Evolutionary conservation across 1,140 invertebrate genomes (phyloP).

Genomic region (Kradibia gibbosae): DNA sequence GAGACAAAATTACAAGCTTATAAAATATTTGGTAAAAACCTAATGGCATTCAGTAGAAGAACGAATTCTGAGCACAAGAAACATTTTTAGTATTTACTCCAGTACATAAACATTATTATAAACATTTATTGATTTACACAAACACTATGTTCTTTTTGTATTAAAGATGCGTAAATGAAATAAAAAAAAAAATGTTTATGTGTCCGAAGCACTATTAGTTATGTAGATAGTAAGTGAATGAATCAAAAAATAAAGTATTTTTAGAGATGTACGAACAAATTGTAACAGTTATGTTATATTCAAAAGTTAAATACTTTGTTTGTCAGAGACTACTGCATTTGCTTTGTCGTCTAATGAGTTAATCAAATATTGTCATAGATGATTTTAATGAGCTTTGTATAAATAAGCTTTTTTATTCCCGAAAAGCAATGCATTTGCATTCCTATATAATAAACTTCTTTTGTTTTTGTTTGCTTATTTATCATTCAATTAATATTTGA

Average conservation of each 20-base stretch:
- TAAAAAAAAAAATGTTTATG: no score
- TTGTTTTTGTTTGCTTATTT: no score
- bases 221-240: no score
- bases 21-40: neutral
- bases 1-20: constrained; percentile 7
- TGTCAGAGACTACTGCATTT: neutral
- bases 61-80: neutral
- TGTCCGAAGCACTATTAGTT: no score
- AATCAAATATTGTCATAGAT: neutral
- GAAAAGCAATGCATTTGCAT: no score
- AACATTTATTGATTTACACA: neutral
- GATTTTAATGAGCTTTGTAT: neutral
- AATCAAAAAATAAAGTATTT: no score
- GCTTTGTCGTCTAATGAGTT: neutral
- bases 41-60: constrained; percentile 15
- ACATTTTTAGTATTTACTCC: neutral
- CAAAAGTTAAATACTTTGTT: constrained; percentile 3
- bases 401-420: no score
- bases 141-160: neutral
- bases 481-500: no score
- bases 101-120: neutral
- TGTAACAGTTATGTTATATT: neutral
- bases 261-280: no score
- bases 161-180: no score
- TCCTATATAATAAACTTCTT: no score